Percentiles rank a stretch among this genome's conserved stretches.
These are phyloP conservation scores for Eupithecia subfuscata DNA, from an alignment of 2,888 invertebrate species.

Conservation along the genomic window DNA sequence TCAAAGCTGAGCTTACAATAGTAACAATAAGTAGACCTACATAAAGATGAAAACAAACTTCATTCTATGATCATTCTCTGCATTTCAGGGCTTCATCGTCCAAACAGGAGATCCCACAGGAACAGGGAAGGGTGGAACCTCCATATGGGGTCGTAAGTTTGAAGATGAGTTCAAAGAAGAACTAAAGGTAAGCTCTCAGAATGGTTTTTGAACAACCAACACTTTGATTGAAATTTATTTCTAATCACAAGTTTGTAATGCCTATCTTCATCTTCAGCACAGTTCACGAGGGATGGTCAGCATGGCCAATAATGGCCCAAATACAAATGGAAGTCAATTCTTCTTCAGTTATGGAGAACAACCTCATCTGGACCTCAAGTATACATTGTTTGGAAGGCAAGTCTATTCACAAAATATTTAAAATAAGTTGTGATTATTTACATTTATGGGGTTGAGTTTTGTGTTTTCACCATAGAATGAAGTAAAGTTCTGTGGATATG, in stretches of 20 bases:
- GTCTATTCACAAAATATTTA: not conserved
- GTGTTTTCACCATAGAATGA: too few species aligned
- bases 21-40: not conserved
- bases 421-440: not conserved
- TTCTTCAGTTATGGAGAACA: conserved; percentile 98
- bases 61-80: not conserved
- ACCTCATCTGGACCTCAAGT: conserved; percentile 97
- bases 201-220: not conserved
- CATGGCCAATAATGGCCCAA: conserved; percentile 99
- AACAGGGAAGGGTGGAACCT: conserved; percentile 98
- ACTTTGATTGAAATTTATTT: not conserved
- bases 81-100: conserved; percentile 91
- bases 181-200: conserved; percentile 84
- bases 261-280: conserved; percentile 84
- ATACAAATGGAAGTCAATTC: conserved; percentile 99
- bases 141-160: conserved; percentile 98
- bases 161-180: conserved; percentile 99
- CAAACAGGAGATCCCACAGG: conserved; percentile 94
- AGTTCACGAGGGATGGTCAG: conserved; percentile 94
- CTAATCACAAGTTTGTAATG: not conserved
- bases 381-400: conserved; percentile 98
- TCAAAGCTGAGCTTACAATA: not conserved
- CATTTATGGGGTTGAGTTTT: too few species aligned
- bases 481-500: too few species aligned
- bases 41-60: not conserved